These are phyloP conservation scores for Xestia c-nigrum DNA, from an alignment of 2,888 invertebrate species.

Conservation along the genomic window DNA sequence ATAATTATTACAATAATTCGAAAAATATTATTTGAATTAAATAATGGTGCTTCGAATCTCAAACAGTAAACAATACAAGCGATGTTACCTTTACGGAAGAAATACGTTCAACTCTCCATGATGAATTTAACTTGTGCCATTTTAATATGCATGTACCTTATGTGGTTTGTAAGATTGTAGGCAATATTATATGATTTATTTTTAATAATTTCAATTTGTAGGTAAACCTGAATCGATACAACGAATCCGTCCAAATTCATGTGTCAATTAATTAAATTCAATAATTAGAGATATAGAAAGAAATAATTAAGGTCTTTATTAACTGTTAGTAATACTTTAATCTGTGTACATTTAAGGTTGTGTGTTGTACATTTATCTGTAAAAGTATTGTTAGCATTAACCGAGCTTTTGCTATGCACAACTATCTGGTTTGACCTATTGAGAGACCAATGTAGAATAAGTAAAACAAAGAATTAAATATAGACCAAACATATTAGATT, in stretches of 20 bases:
- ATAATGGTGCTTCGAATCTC: slow-evolving; percentile 69
- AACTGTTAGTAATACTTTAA: slow-evolving; percentile 42
- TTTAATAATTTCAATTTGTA: slow-evolving; percentile 53
- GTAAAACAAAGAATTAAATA: background rate
- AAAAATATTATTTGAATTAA: slow-evolving; percentile 49
- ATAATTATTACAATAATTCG: slow-evolving; percentile 24
- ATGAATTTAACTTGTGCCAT: slow-evolving; percentile 84
- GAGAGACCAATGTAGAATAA: slow-evolving; percentile 4
- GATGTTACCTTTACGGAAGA: slow-evolving; percentile 74
- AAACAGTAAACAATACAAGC: slow-evolving; percentile 61
- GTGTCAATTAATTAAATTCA: slow-evolving; percentile 63
- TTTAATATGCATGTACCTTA: slow-evolving; percentile 79
- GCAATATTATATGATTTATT: slow-evolving; percentile 64
- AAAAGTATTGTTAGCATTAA: slow-evolving; percentile 54
- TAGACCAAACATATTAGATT: background rate
- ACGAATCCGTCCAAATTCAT: slow-evolving; percentile 84
- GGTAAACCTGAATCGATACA: slow-evolving; percentile 74
- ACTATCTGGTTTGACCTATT: slow-evolving; percentile 3
- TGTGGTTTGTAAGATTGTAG: slow-evolving; percentile 70
- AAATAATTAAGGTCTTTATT: slow-evolving; percentile 41
- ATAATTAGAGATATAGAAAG: slow-evolving; percentile 37
- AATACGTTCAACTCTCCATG: slow-evolving; percentile 67
- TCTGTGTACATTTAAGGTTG: slow-evolving; percentile 42
- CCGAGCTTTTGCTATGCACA: slow-evolving; percentile 11
- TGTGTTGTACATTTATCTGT: slow-evolving; percentile 59